phyloP scores from a whole-genome alignment of 2,888 invertebrate species.

The Agrilus cyanescens region DNA sequence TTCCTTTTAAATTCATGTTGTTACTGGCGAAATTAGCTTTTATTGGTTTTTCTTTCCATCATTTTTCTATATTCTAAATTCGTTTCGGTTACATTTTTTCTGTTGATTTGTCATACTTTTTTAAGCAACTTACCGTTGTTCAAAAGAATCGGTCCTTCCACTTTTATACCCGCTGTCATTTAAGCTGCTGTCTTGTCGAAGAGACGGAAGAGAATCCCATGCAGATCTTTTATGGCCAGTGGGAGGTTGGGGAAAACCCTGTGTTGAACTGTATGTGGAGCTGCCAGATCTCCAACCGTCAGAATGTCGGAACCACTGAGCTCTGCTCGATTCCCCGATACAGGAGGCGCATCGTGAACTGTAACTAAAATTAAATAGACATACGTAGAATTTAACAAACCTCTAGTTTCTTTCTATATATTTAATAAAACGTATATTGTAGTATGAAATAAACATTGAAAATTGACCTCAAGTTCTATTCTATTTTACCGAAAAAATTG shows the following conservation, averaged over 20 bases:
- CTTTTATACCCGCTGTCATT: constrained; percentile 82
- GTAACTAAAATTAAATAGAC: constrained; percentile 21
- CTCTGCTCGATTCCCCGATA: constrained; percentile 79
- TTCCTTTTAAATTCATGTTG: too few relatives aligned
- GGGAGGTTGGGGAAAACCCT: constrained; percentile 30
- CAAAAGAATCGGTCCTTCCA: constrained; percentile 74
- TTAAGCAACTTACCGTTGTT: constrained; percentile 57
- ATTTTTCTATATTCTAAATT: neutral
- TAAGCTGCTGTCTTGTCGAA: constrained; percentile 74
- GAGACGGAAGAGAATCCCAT: constrained; percentile 78
- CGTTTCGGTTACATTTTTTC: neutral
- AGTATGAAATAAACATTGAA: too few relatives aligned
- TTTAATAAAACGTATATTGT: neutral
- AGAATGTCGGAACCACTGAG: constrained; percentile 83
- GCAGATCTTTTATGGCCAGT: constrained; percentile 63
- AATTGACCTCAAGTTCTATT: too few relatives aligned
- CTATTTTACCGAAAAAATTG: too few relatives aligned
- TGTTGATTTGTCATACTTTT: neutral
- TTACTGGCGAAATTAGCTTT: too few relatives aligned
- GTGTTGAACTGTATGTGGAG: constrained; percentile 53
- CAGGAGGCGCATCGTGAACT: constrained; percentile 69
- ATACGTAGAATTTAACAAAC: neutral
- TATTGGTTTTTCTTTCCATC: too few relatives aligned
- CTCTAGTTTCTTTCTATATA: neutral
- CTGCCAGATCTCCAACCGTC: constrained; percentile 77